Evolutionary conservation across 2,113 vertebrate species (phyloP).

Genomic region (Monarcha castaneiventris): DNA sequence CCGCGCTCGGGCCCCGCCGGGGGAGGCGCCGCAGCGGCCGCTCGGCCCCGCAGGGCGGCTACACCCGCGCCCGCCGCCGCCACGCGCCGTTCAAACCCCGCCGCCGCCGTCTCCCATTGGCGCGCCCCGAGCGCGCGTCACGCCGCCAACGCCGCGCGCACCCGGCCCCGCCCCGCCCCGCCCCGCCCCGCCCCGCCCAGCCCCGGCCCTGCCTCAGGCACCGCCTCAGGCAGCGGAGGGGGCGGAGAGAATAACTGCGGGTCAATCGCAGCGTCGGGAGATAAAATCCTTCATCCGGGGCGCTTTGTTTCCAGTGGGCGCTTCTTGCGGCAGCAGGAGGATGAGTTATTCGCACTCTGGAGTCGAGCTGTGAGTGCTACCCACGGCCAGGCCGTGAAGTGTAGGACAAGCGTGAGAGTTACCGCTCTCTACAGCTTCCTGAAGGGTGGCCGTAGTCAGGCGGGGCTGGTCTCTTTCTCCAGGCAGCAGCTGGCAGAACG

Average conservation of each 20-base stretch:
- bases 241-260: accelerated
- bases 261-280: accelerated
- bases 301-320: accelerated
- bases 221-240: accelerated
- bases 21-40: background rate
- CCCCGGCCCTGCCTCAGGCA: accelerated
- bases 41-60: background rate
- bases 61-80: background rate
- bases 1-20: too few species aligned
- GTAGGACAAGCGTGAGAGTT: accelerated
- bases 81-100: background rate
- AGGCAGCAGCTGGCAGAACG: too few species aligned
- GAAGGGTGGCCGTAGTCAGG: too few species aligned
- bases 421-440: too few species aligned
- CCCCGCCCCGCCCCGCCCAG: background rate
- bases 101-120: background rate
- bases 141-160: background rate
- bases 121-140: background rate
- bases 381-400: accelerated
- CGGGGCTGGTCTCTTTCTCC: too few species aligned
- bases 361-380: accelerated
- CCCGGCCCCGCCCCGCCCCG: accelerated
- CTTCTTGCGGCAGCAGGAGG: accelerated
- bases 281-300: accelerated
- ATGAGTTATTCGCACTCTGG: accelerated